phyloP scores from a whole-genome alignment of 2,113 vertebrate species.

The Esox niger region DNA sequence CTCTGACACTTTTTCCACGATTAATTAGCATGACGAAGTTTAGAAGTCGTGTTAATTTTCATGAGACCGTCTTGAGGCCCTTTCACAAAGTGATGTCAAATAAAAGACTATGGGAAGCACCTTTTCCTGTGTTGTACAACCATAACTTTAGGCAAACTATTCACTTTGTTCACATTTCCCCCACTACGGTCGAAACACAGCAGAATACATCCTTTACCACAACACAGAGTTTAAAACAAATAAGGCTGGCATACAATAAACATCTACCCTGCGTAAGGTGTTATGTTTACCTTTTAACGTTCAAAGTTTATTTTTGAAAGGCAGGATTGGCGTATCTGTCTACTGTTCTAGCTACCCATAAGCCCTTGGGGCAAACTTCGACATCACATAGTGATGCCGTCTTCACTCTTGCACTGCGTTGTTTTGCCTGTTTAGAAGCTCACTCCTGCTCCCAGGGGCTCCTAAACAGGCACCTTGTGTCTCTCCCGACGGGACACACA shows the following conservation, averaged over 20 bases:
- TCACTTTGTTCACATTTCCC: too few species aligned
- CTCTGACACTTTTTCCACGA: background rate
- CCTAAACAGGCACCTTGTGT: background rate
- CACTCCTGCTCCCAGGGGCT: background rate
- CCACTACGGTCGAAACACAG: too few species aligned
- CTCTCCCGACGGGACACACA: background rate
- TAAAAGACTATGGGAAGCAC: too few species aligned
- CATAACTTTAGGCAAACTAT: too few species aligned
- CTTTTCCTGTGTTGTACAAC: too few species aligned
- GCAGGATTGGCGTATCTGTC: background rate
- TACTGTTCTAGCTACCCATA: background rate
- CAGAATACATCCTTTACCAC: background rate
- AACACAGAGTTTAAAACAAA: background rate
- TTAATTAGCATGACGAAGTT: background rate
- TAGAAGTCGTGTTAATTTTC: background rate
- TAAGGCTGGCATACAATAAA: background rate
- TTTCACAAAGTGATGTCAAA: too few species aligned
- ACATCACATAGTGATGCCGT: background rate
- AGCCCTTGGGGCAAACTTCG: background rate
- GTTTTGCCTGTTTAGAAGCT: background rate
- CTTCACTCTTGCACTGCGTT: background rate
- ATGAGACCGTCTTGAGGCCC: background rate
- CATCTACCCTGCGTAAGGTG: background rate
- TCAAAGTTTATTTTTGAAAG: background rate
- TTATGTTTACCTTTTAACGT: background rate